phyloP scores from a whole-genome alignment of 2,113 vertebrate genomes.

The Geococcyx californianus region DNA sequence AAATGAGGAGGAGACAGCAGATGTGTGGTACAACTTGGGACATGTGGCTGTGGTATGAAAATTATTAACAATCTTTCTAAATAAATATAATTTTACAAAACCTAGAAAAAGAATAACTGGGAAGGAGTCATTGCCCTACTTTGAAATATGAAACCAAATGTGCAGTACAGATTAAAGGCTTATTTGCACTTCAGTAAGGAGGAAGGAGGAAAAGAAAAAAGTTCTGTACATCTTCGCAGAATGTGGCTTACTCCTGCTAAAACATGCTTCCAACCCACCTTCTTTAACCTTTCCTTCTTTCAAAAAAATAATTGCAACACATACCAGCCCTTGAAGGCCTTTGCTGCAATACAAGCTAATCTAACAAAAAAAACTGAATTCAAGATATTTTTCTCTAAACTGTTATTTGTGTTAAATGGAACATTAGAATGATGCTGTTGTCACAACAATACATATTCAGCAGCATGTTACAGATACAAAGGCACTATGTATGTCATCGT shows the following conservation, averaged over 20 bases:
- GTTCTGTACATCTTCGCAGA: neutral
- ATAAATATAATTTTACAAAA: neutral
- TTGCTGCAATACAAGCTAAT: neutral
- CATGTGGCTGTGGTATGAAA: conserved; percentile 91
- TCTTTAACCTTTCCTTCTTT: neutral
- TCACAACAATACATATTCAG: neutral
- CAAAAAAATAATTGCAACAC: neutral
- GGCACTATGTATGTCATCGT: neutral
- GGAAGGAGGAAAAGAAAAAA: neutral
- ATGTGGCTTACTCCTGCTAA: neutral
- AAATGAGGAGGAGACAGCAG: conserved; percentile 90
- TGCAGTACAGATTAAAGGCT: neutral
- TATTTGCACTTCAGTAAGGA: neutral
- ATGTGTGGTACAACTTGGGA: conserved; percentile 97
- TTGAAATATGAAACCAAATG: neutral
- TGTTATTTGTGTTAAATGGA: neutral
- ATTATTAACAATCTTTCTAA: neutral
- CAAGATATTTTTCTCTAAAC: neutral
- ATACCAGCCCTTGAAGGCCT: neutral
- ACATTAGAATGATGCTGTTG: neutral
- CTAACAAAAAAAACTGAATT: neutral
- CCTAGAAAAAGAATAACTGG: neutral
- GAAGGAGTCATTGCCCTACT: neutral
- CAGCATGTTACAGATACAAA: neutral
- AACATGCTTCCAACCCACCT: neutral